Percentiles rank a stretch among this genome's conserved stretches.
Evolutionary conservation across 2,113 vertebrate genomes (phyloP).

Genomic region (Perca flavescens): DNA sequence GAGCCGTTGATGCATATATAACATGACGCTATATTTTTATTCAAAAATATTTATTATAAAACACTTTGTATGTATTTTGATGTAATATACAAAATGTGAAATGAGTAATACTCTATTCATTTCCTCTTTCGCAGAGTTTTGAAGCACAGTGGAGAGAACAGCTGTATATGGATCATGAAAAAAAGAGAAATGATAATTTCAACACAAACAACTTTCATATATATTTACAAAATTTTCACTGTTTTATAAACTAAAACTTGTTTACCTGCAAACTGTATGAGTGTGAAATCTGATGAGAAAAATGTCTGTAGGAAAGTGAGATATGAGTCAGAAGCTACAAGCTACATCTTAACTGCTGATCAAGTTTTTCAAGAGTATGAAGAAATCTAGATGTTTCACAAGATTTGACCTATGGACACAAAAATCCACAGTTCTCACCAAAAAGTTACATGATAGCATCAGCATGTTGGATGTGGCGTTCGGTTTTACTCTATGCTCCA

Average conservation of each 20-base stretch:
- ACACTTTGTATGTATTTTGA: not conserved
- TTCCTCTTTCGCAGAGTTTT: not conserved
- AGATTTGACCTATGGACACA: constrained; percentile 6
- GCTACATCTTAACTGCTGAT: constrained; percentile 41
- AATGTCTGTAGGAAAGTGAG: not conserved
- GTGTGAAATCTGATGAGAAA: not conserved
- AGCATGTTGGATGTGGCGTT: not conserved
- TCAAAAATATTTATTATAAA: constrained; percentile 48
- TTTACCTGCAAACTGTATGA: not conserved
- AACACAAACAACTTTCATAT: not conserved
- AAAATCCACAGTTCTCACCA: constrained; percentile 7
- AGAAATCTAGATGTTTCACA: constrained; percentile 58
- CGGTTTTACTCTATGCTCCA: not conserved
- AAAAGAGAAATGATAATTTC: not conserved
- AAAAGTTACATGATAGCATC: not conserved
- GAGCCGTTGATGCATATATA: not conserved
- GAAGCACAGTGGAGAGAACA: not conserved
- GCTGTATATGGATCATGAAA: not conserved
- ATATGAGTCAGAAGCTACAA: not conserved
- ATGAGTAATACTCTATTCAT: not conserved
- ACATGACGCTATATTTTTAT: constrained; percentile 7
- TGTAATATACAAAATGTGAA: constrained; percentile 1
- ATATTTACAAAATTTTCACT: not conserved
- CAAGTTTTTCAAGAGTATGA: constrained; percentile 31
- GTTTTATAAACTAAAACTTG: not conserved